Evolutionary conservation across 1,140 invertebrate species (phyloP), one percentile per base, ranked within the genome.

Genomic region (Drosophila elegans): DNA sequence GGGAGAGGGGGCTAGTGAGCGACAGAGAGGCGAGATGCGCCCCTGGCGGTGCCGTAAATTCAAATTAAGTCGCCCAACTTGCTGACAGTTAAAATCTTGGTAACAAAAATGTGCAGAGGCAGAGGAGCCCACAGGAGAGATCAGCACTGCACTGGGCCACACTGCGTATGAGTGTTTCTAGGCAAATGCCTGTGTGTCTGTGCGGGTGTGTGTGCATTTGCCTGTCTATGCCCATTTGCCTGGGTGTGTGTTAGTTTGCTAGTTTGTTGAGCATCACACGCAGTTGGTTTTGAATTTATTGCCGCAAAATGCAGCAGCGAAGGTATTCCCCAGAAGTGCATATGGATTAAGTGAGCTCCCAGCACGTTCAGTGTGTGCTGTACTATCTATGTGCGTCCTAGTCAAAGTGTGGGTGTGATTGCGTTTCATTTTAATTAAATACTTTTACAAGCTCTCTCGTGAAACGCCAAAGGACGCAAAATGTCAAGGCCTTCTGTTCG

Each of bases 61-160:
- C 84, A 89, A 89, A 89, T 89, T 89, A 89, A 89, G 84, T 89
- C 84, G 84, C 84, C 80, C 84, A 89, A 89, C 72, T 89, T 89
- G 84, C 84, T 89, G 84, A 89, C 84, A 89, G 84, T 84, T 89
- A 89, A 89, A 89, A 89, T 89, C 84, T 89, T 89, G 66, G 80
- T 78, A 77, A 77, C 84, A 89, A 89, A 89, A 89, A 89, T 84
- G 84, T 89, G 80, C 72, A 80, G 77, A 80, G 84, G 80, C 72
- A 80, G 80, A 80, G 84, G 62, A 60, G 57, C 41, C 56, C 53
- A 44, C 52, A 71, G 45, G 63, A 61, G 63, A 76, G 80, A 83
- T 83, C 80, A 79, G 76, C 64, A 68, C 72, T 67, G 62, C 80
- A 83, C 60, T 68, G 64, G 64, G 64, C 34, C 64, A 68, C 60